phyloP scores from a whole-genome alignment of 2,797 vertebrate species.

The Darevskia nairensis region DNA sequence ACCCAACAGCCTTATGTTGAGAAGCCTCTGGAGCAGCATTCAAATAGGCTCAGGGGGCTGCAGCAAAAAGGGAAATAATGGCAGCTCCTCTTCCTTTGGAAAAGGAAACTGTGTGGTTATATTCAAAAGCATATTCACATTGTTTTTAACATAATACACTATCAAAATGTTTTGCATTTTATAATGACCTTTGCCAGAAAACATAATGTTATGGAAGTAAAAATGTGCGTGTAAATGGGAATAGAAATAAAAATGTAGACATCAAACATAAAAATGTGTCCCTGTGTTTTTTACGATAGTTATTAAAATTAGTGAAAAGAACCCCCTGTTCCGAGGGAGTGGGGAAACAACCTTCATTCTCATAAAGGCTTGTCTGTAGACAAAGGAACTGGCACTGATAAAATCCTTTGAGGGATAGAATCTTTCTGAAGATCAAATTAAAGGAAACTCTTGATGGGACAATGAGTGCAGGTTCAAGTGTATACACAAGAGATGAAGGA shows the following conservation, averaged over 20 bases:
- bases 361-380: neutral
- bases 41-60: neutral
- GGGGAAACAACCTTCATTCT: no score
- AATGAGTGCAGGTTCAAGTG: conserved; percentile 9
- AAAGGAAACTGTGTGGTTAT: neutral
- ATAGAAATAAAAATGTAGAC: neutral
- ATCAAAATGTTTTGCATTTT: neutral
- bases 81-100: neutral
- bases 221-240: neutral
- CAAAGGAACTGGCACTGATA: conserved; percentile 7
- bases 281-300: neutral
- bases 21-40: neutral
- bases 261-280: neutral
- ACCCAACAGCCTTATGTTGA: neutral
- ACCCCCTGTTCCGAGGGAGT: no score
- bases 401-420: neutral
- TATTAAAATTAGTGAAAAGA: neutral
- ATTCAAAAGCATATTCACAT: neutral
- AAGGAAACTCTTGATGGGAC: neutral
- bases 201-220: neutral
- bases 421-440: conserved; percentile 24
- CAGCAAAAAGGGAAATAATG: neutral
- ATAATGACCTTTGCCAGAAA: neutral
- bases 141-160: neutral
- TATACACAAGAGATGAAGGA: conserved; percentile 19